Percentiles rank a stretch among this genome's conserved stretches.
Conservation (phyloP, 2,888 invertebrate species). For the Bruchidius siliquastri region DNA sequence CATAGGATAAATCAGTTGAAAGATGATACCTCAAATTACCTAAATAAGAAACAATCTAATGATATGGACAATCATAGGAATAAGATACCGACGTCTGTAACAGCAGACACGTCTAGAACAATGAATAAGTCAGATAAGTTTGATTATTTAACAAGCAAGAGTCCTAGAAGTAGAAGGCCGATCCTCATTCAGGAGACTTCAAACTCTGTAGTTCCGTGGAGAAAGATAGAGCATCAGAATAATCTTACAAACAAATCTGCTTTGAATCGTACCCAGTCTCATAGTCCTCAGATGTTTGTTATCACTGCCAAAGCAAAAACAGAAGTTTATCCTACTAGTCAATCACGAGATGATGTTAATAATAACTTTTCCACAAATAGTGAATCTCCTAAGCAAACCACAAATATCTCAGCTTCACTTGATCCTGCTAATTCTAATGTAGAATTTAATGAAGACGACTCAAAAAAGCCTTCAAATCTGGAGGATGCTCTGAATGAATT, state of each 20-base stretch:
- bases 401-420: constrained; percentile 12
- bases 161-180: constrained; percentile 67
- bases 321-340: constrained; percentile 41
- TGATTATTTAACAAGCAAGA: constrained; percentile 67
- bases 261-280: constrained; percentile 19
- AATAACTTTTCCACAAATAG: constrained; percentile 9
- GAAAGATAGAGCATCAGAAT: constrained; percentile 50
- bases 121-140: constrained; percentile 40
- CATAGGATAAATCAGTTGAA: constrained; percentile 2
- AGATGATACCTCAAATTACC: constrained; percentile 8
- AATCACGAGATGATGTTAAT: constrained; percentile 24
- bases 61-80: neutral
- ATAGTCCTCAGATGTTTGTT: constrained; percentile 42
- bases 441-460: constrained; percentile 27
- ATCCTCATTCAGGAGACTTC: constrained; percentile 60
- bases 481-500: constrained; percentile 86
- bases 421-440: neutral
- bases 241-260: constrained; percentile 11
- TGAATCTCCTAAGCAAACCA: constrained; percentile 13
- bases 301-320: constrained; percentile 41
- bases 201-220: constrained; percentile 62
- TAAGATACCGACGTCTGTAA: neutral
- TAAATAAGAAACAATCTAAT: constrained; percentile 2
- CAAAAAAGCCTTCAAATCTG: constrained; percentile 70
- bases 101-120: constrained; percentile 3